Base-by-base conservation (phyloP, 2,113 vertebrate species). In the Pitta sordida region DNA sequence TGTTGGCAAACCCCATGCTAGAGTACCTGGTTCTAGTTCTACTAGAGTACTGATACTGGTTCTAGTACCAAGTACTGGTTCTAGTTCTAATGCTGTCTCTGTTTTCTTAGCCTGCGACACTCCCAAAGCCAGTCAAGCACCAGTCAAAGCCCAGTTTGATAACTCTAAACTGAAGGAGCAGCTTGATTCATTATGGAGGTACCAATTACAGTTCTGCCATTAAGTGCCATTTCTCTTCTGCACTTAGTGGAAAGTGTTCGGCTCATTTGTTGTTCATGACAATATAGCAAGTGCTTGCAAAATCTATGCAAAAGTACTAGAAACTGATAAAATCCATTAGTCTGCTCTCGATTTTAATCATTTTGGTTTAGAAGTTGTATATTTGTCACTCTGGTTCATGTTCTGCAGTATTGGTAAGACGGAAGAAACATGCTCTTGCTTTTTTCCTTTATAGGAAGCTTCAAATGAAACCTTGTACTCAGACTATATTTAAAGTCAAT, bases 401-500 rank as follows among this genome's bases (percentile, higher is more conserved):
- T 36, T 67, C 30, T 62, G 15, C 6, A 2, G 2, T 46, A 3
- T 3, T 34, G 44, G 36, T 36, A 60, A 20, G 1, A 19, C 10
- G 26, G 18, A 21, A 70, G 51, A 63, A 86, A 37, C 34, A 11
- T 15, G 3, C 13, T 69, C 15, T 46, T n/a, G 27, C 9, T 68
- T 77, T n/a, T 8, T 67, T 77, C 46, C 46, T 55, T 79, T 30
- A 13, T 3, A 86, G 29, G 26, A 60, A 46, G 34, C 68, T 64
- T 87, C 30, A 64, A 60, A 17, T 17, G 36, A 78, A 91, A 34
- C 55, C n/a, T 78, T 65, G 26, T 12, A 10, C 37, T 76, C 46
- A 24, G 53, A 15, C 44, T 76, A 16, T 65, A 73, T 58, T 91
- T 91, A 64, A 95, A 83, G 27, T 44, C 43, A 91, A 86, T 68